Base-by-base conservation (phyloP, 2,888 invertebrate species). In the Volucella zonaria region DNA sequence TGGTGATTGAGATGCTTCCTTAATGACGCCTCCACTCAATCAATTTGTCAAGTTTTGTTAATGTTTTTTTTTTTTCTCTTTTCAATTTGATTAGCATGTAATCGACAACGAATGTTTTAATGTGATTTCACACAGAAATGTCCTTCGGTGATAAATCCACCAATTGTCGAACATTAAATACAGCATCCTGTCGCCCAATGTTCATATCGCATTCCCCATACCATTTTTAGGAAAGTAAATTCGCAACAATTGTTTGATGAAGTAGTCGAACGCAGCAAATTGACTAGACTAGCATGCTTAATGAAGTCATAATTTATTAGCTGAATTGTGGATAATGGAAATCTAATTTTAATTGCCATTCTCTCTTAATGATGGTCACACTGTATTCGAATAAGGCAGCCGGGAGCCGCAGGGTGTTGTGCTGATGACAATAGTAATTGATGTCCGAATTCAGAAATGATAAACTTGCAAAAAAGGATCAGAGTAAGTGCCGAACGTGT, bases 281-380 rank as follows among this genome's bases (percentile, higher is more conserved):
- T 68, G 64, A 68, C 74, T 78, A 11, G 79, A 75, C 43, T 52
- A 61, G 31, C 4, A 31, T 75, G 49, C 47, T 59, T 71, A 71
- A 51, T 81, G 70, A 67, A 80, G 54, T 75, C 83, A 61, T 79
- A 75, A 83, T 75, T 83, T 75, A 79, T 80, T 71, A 75, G 54
- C 14, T 15, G 11, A 64, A 59, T 59, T 58, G 23, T 67, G 75
- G 70, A 67, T 61, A 83, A 70, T 75, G 54, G 52, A 75, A 79
- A 79, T 83, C 40, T 64, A 64, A 45, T 83, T 80, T 76, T 80
- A 80, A 83, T 80, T 83, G 71, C 54, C 47, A 31, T 73, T 80
- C 15, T 66, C 52, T 9, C 40, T 49, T 49, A 71, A 73, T 58
- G 62, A 70, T 43, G 42, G 43, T 14, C 18, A 15, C 15, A 31